A percentile compares a stretch with the other conserved stretches of the same genome.
Evolutionary conservation across 2,888 invertebrate genomes (phyloP).

Genomic region (Pantelozetes paolii): DNA sequence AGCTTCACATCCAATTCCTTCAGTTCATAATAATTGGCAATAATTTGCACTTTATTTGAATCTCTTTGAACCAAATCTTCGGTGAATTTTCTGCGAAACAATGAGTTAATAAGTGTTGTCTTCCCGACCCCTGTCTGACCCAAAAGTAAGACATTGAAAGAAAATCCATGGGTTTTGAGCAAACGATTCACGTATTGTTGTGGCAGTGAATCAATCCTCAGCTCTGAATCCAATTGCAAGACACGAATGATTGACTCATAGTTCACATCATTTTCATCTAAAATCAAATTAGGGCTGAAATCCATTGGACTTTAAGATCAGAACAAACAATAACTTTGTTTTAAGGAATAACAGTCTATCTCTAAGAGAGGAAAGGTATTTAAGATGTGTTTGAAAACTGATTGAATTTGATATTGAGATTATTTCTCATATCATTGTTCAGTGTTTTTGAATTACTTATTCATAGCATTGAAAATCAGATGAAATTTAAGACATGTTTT

Average conservation of each 20-base stretch:
- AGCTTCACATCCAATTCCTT: slow-evolving; percentile 86
- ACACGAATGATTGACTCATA: slow-evolving; percentile 2
- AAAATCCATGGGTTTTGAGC: slow-evolving; percentile 34
- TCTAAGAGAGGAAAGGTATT: too few species aligned
- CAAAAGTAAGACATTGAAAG: slow-evolving; percentile 42
- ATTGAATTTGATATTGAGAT: too few species aligned
- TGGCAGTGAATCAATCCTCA: slow-evolving; percentile 43
- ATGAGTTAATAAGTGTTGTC: slow-evolving; percentile 41
- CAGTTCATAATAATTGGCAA: slow-evolving; percentile 59
- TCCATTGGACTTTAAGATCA: too few species aligned
- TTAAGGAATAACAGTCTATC: too few species aligned
- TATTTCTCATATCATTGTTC: too few species aligned
- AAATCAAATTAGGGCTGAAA: too few species aligned
- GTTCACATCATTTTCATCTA: background rate
- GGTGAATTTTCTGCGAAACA: slow-evolving; percentile 42
- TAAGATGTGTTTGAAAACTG: too few species aligned
- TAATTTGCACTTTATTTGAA: slow-evolving; percentile 31
- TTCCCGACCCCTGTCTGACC: slow-evolving; percentile 44
- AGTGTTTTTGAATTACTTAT: too few species aligned
- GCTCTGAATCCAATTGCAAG: slow-evolving; percentile 20
- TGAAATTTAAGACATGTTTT: too few species aligned
- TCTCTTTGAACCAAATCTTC: slow-evolving; percentile 38
- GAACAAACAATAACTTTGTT: too few species aligned
- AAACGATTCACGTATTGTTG: slow-evolving; percentile 43
- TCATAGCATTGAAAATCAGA: too few species aligned